Conservation (phyloP, 2,113 vertebrate genomes). For the Caretta caretta region DNA sequence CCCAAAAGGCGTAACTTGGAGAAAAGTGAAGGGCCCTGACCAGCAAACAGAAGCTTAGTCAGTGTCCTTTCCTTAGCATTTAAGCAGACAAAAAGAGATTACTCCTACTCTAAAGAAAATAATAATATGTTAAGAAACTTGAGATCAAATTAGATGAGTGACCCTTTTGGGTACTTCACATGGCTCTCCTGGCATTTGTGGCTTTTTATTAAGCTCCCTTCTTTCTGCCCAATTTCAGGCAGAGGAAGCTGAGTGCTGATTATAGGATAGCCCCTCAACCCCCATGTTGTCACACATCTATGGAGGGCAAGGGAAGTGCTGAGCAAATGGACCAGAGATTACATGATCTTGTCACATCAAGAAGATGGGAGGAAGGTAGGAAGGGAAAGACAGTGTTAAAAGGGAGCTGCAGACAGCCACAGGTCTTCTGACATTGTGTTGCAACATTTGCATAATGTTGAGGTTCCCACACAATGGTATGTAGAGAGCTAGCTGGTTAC, state of each 20-base stretch:
- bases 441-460: neutral
- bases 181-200: neutral
- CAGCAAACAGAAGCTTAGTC: too few species aligned
- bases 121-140: neutral
- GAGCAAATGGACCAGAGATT: neutral
- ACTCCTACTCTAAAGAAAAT: neutral
- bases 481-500: neutral
- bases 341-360: neutral
- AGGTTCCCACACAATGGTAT: neutral
- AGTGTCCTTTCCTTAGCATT: neutral
- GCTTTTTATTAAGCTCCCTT: neutral
- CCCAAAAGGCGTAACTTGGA: neutral
- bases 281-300: neutral
- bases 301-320: neutral
- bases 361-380: neutral
- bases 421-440: neutral
- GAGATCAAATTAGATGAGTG: neutral
- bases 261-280: neutral
- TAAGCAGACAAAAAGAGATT: neutral
- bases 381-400: neutral
- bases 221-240: accelerated
- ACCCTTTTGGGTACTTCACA: neutral
- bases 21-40: neutral
- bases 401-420: neutral
- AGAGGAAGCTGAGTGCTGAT: neutral